A percentile compares a stretch with the other conserved stretches of the same genome.
phyloP scores from a whole-genome alignment of 2,888 invertebrate species.

The Diarsia mendica region DNA sequence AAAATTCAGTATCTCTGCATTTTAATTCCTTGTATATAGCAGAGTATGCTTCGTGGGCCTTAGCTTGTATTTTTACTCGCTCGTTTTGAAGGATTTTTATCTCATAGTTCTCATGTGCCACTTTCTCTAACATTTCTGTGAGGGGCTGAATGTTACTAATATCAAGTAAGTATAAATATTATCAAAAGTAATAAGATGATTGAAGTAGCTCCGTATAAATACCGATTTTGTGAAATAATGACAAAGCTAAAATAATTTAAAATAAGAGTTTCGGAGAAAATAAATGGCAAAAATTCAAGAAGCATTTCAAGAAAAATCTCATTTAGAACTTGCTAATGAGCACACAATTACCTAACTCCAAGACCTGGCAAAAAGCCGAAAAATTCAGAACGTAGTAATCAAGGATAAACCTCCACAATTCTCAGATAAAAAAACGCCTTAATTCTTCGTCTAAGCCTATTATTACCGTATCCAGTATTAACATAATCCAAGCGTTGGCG shows the following conservation, averaged over 20 bases:
- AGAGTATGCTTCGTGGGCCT: too few species aligned
- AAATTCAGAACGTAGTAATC: slow-evolving; percentile 53
- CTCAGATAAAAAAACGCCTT: slow-evolving; percentile 42
- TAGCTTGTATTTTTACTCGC: too few species aligned
- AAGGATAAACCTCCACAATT: slow-evolving; percentile 55
- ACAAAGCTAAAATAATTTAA: background rate
- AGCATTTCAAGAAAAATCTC: slow-evolving; percentile 21
- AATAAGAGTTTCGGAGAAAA: background rate
- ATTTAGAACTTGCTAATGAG: slow-evolving; percentile 36
- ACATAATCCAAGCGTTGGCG: slow-evolving; percentile 67
- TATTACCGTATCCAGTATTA: slow-evolving; percentile 63
- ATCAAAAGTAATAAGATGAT: background rate
- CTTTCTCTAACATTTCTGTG: too few species aligned
- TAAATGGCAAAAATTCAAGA: too few species aligned
- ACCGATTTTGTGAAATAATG: background rate
- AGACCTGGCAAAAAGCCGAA: slow-evolving; percentile 37
- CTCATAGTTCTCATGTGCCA: too few species aligned
- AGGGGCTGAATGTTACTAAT: too few species aligned
- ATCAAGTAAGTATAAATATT: background rate
- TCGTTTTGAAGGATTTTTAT: too few species aligned
- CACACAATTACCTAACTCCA: slow-evolving; percentile 23
- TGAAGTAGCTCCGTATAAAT: background rate
- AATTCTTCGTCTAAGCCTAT: slow-evolving; percentile 57
- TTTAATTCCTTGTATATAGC: too few species aligned
- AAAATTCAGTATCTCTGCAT: too few species aligned